These are phyloP conservation scores for Barypeithes pellucidus DNA, from an alignment of 2,888 invertebrate species.

Conservation along the genomic window DNA sequence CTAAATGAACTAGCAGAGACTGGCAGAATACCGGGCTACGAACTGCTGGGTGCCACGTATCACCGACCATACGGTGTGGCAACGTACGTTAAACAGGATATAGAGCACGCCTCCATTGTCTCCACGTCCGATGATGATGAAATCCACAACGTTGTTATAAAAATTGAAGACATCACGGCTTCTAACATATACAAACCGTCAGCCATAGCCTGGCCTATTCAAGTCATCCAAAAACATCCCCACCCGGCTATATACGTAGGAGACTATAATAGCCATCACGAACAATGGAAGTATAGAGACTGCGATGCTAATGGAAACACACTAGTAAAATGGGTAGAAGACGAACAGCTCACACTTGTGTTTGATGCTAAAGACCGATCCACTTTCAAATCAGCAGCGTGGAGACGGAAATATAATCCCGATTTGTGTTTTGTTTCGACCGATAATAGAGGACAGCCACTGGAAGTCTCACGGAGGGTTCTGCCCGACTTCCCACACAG, in stretches of 20 bases:
- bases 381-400: conserved; percentile 53
- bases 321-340: conserved; percentile 51
- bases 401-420: conserved; percentile 50
- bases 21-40: too few species aligned
- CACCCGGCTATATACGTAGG: conserved; percentile 53
- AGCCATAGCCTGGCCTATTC: conserved; percentile 46
- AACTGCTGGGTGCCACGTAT: too few species aligned
- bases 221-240: conserved; percentile 43
- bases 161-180: conserved; percentile 5
- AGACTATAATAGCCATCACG: conserved; percentile 54
- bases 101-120: conserved; percentile 51
- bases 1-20: too few species aligned
- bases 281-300: conserved; percentile 41
- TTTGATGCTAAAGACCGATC: conserved; percentile 54
- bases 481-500: too few species aligned
- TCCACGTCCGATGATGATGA: too few species aligned
- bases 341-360: conserved; percentile 41
- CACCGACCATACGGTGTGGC: too few species aligned
- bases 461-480: too few species aligned
- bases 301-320: conserved; percentile 47
- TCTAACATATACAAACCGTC: conserved; percentile 53
- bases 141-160: too few species aligned
- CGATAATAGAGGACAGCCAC: too few species aligned
- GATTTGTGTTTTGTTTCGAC: conserved; percentile 44
- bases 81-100: conserved; percentile 41